Percentiles rank a stretch among this genome's conserved stretches.
Evolutionary conservation across 1,140 invertebrate genomes (phyloP).

Genomic region (Drosophila azteca): DNA sequence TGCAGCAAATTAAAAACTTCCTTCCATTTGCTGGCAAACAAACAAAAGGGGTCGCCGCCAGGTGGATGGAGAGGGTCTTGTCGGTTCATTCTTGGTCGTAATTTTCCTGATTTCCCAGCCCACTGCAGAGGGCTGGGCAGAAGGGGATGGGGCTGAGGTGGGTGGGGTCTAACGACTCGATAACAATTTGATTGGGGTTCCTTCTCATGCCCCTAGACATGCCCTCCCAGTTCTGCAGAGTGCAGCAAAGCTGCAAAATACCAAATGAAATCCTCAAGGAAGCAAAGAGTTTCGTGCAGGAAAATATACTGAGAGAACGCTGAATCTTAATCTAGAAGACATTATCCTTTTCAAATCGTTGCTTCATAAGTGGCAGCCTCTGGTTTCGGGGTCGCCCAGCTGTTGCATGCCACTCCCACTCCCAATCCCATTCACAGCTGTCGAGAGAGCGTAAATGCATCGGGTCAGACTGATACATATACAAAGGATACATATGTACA

Average conservation of each 20-base stretch:
- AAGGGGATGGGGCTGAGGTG: background rate
- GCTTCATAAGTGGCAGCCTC: background rate
- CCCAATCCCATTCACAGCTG: background rate
- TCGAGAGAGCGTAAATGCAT: conserved; percentile 12
- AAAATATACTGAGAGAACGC: background rate
- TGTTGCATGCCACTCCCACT: conserved; percentile 35
- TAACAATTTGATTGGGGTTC: conserved; percentile 53
- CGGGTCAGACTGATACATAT: conserved; percentile 9
- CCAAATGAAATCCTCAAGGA: too few relatives aligned
- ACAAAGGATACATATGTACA: conserved; percentile 18
- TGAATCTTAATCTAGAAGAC: background rate
- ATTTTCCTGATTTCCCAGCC: conserved; percentile 49
- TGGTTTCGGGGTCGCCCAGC: conserved; percentile 28
- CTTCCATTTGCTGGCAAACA: conserved; percentile 73
- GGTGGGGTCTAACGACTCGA: conserved; percentile 45
- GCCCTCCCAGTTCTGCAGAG: too few relatives aligned
- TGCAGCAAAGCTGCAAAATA: too few relatives aligned
- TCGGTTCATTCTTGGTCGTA: conserved; percentile 64
- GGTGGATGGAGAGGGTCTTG: conserved; percentile 1
- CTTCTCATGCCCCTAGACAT: too few relatives aligned
- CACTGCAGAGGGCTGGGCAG: background rate
- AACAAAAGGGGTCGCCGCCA: conserved; percentile 44
- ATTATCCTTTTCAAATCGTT: too few relatives aligned
- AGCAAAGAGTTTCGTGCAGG: background rate
- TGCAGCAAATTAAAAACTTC: conserved; percentile 76